A percentile compares a stretch with the other conserved stretches of the same genome.
These are phyloP conservation scores for Aphelinus atriplicis DNA, from an alignment of 1,140 invertebrate species.

Conservation along the genomic window DNA sequence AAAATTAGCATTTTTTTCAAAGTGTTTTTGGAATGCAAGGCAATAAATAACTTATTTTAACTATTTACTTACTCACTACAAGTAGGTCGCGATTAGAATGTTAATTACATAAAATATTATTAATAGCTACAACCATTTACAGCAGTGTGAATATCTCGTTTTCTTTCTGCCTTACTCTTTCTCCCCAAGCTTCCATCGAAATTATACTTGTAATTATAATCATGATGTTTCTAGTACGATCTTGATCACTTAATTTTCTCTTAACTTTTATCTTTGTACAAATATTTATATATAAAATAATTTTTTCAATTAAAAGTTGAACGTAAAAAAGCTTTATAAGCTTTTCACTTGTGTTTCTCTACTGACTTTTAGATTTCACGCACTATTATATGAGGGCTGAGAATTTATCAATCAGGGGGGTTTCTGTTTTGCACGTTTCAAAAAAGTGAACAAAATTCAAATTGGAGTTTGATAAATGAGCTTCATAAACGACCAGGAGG, in stretches of 20 bases:
- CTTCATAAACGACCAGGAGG: neutral
- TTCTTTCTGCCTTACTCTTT: neutral
- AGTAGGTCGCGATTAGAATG: constrained; percentile 36
- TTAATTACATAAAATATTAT: constrained; percentile 51
- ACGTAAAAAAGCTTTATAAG: constrained; percentile 22
- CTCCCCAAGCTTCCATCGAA: no score
- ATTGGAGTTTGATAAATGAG: constrained; percentile 8
- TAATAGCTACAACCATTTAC: constrained; percentile 57
- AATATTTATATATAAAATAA: constrained; percentile 61
- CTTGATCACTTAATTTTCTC: neutral
- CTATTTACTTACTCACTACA: constrained; percentile 43
- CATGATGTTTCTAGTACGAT: no score
- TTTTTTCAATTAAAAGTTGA: constrained; percentile 47
- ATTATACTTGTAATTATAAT: no score
- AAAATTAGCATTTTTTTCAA: no score
- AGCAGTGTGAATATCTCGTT: constrained; percentile 43
- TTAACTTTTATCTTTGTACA: constrained; percentile 51
- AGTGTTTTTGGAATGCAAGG: constrained; percentile 44
- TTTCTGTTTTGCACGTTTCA: neutral
- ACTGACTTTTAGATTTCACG: constrained; percentile 4
- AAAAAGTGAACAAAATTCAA: constrained; percentile 12
- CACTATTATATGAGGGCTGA: neutral
- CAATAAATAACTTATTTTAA: constrained; percentile 38
- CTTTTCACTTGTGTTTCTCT: neutral
- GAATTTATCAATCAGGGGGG: constrained; percentile 9